Base-by-base conservation (phyloP, 1,140 invertebrate genomes). In the Theocolax elegans region DNA sequence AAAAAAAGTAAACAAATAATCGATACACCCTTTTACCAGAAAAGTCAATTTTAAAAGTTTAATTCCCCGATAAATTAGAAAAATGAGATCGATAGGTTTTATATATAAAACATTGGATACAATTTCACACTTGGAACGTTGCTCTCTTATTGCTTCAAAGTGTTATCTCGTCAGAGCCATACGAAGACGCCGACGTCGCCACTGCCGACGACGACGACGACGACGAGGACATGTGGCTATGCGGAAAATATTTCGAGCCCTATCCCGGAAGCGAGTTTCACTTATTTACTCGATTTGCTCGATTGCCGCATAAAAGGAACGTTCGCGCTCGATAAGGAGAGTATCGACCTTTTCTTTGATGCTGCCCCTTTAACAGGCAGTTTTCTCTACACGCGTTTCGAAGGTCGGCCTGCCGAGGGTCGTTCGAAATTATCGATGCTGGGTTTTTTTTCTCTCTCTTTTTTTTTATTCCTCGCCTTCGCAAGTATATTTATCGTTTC, bases 351-450 rank as follows among this genome's bases (percentile, higher is more conserved):
- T 58, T 23, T 40, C 21, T 15, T 35, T 35, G 4, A 35, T 35
- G 4, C 31, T 6, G 4, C 10, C 31, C 31, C 10, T 35, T 13
- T 51, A 54, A 54, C n/a, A 23, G 29, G n/a, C 29, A 56, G 29
- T 56, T 56, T 19, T n/a, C n/a, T n/a, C n/a, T n/a, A n/a, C n/a
- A n/a, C 8, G 29, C 19, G 15, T 56, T 27, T 35, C 53, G 29
- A 56, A 35, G 53, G 53, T 56, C 53, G n/a, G 15, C 12, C 15
- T 17, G 12, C 1, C 1, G 3, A 6, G 6, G 27, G 15, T 19
- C 54, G 8, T 58, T 58, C 35, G 21, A 58, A 58, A 58, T 58
- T 58, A 58, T 58, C 35, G 54, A n/a, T 35, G 23, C 15, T 9
- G 35, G 17, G 2, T n/a, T 23, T 49, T n/a, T 8, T 21, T 27